Conservation (phyloP, 2,888 invertebrate genomes). For the Polydrusus tereticollis region DNA sequence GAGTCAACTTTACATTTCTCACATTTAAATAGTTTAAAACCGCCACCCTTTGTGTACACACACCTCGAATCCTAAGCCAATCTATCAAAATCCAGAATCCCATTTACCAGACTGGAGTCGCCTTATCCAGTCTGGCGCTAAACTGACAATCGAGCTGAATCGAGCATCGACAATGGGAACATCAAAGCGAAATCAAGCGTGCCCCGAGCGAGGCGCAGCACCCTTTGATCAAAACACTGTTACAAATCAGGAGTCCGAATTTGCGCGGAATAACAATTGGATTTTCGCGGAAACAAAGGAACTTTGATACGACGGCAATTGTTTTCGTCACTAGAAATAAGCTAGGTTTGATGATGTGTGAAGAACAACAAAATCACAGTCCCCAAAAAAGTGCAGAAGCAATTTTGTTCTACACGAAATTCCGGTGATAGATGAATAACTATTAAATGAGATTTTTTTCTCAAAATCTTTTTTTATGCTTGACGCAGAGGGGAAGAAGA, state of each 20-base stretch:
- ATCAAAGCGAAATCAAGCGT: constrained; percentile 59
- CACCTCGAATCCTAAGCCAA: constrained; percentile 16
- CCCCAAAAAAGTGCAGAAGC: too few species aligned
- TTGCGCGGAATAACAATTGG: constrained; percentile 59
- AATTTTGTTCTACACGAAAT: too few species aligned
- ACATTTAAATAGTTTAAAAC: too few species aligned
- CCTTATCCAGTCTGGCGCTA: constrained; percentile 44
- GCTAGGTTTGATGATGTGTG: background rate
- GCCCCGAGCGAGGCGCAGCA: constrained; percentile 56
- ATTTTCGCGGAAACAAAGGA: constrained; percentile 39
- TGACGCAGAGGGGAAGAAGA: background rate
- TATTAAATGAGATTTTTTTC: too few species aligned
- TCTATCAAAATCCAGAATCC: constrained; percentile 37
- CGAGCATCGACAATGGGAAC: constrained; percentile 55
- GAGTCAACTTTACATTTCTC: too few species aligned
- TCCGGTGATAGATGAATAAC: too few species aligned
- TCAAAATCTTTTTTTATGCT: background rate
- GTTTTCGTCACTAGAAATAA: constrained; percentile 10
- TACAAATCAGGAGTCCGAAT: constrained; percentile 62
- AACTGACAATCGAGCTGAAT: constrained; percentile 54
- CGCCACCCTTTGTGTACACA: background rate
- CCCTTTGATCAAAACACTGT: constrained; percentile 62
- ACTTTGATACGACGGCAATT: constrained; percentile 29
- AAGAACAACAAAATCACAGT: too few species aligned
- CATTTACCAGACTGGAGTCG: constrained; percentile 28